Conservation (phyloP, 2,888 invertebrate species). For the Polia nebulosa region DNA sequence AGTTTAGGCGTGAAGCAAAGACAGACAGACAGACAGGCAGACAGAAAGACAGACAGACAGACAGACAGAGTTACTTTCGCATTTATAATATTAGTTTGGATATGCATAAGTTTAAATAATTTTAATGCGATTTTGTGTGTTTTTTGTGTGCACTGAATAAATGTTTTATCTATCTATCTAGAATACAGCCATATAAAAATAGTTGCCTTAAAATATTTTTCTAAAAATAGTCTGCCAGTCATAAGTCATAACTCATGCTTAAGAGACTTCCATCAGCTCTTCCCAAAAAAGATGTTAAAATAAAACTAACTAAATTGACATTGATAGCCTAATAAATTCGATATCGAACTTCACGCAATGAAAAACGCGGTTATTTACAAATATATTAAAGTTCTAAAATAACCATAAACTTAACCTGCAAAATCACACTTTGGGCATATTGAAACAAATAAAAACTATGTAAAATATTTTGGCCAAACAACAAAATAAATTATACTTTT, state of each 20-base stretch:
- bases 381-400: slow-evolving; percentile 15
- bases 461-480: slow-evolving; percentile 34
- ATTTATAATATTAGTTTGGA: no score
- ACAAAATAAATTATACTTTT: slow-evolving; percentile 18
- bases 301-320: slow-evolving; percentile 56
- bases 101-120: no score
- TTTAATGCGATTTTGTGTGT: no score
- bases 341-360: slow-evolving; percentile 46
- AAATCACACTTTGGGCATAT: slow-evolving; percentile 38
- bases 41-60: no score
- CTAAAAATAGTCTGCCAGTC: slow-evolving; percentile 58
- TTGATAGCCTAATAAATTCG: slow-evolving; percentile 65
- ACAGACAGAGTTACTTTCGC: no score
- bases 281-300: slow-evolving; percentile 32
- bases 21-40: no score
- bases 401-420: slow-evolving; percentile 14
- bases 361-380: slow-evolving; percentile 35
- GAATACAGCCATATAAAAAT: slow-evolving; percentile 69
- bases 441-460: slow-evolving; percentile 8
- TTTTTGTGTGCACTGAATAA: no score
- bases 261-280: slow-evolving; percentile 2
- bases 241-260: slow-evolving; percentile 9
- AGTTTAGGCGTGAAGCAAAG: no score
- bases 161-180: no score
- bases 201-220: slow-evolving; percentile 52